Evolutionary conservation across 2,113 vertebrate genomes (phyloP).

Genomic region (Tachuris rubrigastra): DNA sequence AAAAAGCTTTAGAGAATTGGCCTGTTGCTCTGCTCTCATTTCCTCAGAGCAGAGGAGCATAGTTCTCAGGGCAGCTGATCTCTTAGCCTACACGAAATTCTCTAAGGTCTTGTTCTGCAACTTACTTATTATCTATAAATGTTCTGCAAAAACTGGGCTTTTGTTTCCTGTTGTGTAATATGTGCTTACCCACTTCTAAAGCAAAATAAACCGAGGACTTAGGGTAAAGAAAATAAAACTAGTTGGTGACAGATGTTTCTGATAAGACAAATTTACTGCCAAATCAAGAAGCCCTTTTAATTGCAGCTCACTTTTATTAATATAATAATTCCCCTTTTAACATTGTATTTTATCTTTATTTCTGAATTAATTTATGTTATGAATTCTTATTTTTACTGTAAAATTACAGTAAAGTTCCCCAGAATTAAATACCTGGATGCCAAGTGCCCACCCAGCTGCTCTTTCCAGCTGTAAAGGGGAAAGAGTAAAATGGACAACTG

Average conservation of each 20-base stretch:
- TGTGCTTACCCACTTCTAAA: not conserved
- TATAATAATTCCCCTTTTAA: not conserved
- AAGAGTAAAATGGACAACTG: too few relatives aligned
- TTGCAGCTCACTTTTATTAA: not conserved
- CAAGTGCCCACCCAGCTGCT: too few relatives aligned
- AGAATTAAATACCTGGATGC: not conserved
- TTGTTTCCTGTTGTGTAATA: not conserved
- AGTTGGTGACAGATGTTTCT: not conserved
- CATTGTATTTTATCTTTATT: not conserved
- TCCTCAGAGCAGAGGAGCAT: not conserved
- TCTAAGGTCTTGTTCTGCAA: not conserved
- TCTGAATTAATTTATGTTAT: not conserved
- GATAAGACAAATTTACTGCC: not conserved
- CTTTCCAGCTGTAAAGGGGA: too few relatives aligned
- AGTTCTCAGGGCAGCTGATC: not conserved
- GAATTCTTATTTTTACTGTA: not conserved
- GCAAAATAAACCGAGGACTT: not conserved
- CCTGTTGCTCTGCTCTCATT: not conserved
- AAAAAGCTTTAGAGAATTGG: not conserved
- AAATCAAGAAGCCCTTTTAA: not conserved
- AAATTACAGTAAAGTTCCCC: not conserved
- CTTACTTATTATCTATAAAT: fast-evolving
- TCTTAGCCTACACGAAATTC: not conserved
- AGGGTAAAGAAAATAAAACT: not conserved
- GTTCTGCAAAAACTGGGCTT: not conserved